Evolutionary conservation across 2,113 vertebrate species (phyloP).

Genomic region (Phrynosoma platyrhinos): DNA sequence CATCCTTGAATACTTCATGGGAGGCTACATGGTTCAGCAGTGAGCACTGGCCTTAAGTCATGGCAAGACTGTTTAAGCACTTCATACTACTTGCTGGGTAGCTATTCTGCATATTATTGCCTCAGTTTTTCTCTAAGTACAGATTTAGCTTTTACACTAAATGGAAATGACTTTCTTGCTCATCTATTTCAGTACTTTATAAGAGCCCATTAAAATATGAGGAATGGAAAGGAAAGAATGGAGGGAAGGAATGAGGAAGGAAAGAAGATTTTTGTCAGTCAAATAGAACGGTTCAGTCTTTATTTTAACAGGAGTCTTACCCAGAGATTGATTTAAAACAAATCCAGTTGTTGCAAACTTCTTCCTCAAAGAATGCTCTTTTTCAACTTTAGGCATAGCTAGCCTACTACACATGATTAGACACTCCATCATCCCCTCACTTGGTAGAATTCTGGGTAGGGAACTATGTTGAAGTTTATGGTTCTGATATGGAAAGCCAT

Average conservation of each 20-base stretch:
- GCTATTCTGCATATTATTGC: not conserved
- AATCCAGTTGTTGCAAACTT: not conserved
- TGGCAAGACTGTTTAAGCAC: not conserved
- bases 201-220: not conserved
- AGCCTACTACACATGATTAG: not conserved
- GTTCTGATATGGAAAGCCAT: not conserved
- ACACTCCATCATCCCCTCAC: not conserved
- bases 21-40: not conserved
- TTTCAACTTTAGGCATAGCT: not conserved
- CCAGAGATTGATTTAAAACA: not conserved
- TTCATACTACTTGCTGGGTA: not conserved
- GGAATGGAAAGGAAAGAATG: not conserved
- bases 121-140: not conserved
- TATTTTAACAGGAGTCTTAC: conserved; percentile 1
- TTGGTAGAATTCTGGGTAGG: not conserved
- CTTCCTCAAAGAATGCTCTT: not conserved
- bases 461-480: no score
- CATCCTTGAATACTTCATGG: not conserved
- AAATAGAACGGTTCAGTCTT: not conserved
- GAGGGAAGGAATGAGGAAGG: not conserved
- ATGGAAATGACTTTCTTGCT: not conserved
- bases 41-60: not conserved
- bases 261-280: not conserved
- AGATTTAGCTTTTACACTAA: not conserved
- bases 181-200: not conserved